Percentiles rank a stretch among this genome's conserved stretches.
Conservation (phyloP, 2,888 invertebrate species). For the Homarus gammarus region DNA sequence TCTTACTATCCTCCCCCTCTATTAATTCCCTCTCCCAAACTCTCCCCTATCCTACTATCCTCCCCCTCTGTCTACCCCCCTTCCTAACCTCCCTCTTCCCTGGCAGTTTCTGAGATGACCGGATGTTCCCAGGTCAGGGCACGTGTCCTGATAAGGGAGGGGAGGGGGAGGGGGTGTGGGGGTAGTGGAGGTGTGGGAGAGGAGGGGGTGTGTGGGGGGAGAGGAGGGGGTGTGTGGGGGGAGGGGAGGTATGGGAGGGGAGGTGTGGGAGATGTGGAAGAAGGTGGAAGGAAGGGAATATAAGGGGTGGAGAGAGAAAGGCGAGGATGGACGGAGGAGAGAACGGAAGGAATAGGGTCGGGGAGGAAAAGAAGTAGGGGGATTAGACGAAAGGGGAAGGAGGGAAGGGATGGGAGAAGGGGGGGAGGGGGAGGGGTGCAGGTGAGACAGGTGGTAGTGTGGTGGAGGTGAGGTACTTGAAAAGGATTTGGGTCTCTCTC, state of each 20-base stretch:
- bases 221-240: not conserved
- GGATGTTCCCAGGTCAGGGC: slow-evolving; percentile 24
- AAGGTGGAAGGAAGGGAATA: not conserved
- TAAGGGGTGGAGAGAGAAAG: not conserved
- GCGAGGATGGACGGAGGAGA: not conserved
- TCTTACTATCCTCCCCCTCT: no score
- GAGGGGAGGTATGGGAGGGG: not conserved
- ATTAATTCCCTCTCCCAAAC: not conserved
- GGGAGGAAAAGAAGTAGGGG: no score
- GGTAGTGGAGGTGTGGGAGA: not conserved
- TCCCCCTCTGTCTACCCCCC: not conserved
- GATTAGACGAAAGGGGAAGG: no score
- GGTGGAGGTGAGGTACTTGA: no score
- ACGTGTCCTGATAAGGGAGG: slow-evolving; percentile 1
- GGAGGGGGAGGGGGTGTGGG: not conserved
- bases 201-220: no score
- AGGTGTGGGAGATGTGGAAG: no score
- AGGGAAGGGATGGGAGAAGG: not conserved
- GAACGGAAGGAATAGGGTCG: not conserved
- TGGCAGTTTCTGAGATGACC: slow-evolving; percentile 3
- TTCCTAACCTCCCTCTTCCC: not conserved
- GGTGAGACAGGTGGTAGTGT: not conserved
- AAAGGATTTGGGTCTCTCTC: no score
- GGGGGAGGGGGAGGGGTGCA: no score
- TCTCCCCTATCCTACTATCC: not conserved